Percentiles rank a stretch among this genome's conserved stretches.
Conservation (phyloP, 2,888 invertebrate species). For the Zonitis immaculata region DNA sequence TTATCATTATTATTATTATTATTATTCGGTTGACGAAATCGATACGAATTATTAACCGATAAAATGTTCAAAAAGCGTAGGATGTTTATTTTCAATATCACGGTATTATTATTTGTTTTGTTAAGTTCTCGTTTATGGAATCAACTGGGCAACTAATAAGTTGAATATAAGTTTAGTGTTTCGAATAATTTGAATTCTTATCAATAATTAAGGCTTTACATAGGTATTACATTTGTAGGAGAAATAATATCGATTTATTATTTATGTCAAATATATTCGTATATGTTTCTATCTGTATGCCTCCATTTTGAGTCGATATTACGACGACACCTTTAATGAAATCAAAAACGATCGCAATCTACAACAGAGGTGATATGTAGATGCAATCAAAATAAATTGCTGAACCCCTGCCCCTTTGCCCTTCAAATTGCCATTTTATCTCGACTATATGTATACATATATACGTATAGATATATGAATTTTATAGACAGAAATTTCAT, state of each 20-base stretch:
- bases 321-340: constrained; percentile 46
- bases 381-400: constrained; percentile 45
- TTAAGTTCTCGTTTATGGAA: background rate
- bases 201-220: too few relatives aligned
- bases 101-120: constrained; percentile 7
- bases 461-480: too few relatives aligned
- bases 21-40: constrained; percentile 25
- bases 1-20: constrained; percentile 28
- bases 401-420: constrained; percentile 31
- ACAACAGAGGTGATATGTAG: background rate
- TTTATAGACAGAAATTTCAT: too few relatives aligned
- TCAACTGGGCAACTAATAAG: background rate
- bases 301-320: constrained; percentile 35
- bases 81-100: constrained; percentile 15
- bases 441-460: too few relatives aligned
- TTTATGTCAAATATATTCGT: too few relatives aligned
- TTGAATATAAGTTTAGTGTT: background rate
- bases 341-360: constrained; percentile 44
- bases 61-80: constrained; percentile 21
- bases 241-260: too few relatives aligned
- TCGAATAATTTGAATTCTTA: too few relatives aligned
- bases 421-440: constrained; percentile 37
- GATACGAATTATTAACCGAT: constrained; percentile 14
- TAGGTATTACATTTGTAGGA: too few relatives aligned
- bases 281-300: constrained; percentile 41